A percentile compares a stretch with the other conserved stretches of the same genome.
Evolutionary conservation across 2,797 vertebrate genomes (phyloP).

Genomic region (Atherinosoma microstoma): DNA sequence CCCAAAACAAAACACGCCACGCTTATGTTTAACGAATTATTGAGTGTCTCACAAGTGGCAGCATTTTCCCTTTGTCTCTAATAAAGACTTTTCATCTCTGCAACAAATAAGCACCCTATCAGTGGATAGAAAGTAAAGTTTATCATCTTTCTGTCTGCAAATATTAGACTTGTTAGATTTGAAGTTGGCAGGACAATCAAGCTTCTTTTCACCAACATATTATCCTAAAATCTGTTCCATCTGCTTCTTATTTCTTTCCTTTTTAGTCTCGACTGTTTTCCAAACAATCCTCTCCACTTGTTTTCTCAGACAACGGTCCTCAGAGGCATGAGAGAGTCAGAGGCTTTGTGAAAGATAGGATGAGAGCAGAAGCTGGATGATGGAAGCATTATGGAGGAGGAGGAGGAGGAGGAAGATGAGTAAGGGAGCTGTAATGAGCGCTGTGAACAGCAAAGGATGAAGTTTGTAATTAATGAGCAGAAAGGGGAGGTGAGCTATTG

Average conservation of each 20-base stretch:
- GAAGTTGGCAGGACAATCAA: not conserved
- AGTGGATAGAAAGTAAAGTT: not conserved
- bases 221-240: not conserved
- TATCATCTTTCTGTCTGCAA: not conserved
- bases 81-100: constrained; percentile 21
- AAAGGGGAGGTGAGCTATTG: constrained; percentile 11
- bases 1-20: constrained; percentile 54
- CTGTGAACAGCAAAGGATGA: not conserved
- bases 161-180: not conserved
- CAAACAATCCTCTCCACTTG: not conserved
- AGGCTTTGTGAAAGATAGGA: constrained; percentile 5
- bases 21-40: constrained; percentile 54
- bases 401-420: not conserved
- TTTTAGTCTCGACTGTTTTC: not conserved
- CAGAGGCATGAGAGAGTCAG: constrained; percentile 4
- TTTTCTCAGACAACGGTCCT: constrained; percentile 12
- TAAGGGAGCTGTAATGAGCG: not conserved
- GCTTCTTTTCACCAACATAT: not conserved
- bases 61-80: constrained; percentile 12
- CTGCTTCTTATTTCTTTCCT: no score
- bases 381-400: not conserved
- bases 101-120: constrained; percentile 4
- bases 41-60: constrained; percentile 18
- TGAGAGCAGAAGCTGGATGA: constrained; percentile 7
- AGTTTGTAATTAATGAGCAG: constrained; percentile 34